Conservation (phyloP, 2,113 vertebrate genomes). For the Danionella cerebrum region DNA sequence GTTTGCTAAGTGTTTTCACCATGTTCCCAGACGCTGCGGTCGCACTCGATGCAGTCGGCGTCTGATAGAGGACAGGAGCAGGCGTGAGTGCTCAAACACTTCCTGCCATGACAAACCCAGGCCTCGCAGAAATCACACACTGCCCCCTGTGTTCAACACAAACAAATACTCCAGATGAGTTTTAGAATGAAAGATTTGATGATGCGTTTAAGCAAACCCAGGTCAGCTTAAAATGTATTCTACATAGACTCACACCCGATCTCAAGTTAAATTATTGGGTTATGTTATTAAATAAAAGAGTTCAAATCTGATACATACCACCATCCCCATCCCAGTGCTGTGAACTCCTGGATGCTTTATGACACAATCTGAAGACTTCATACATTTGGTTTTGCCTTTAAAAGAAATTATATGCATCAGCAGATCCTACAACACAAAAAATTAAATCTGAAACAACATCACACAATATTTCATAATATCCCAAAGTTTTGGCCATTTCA, state of each 20-base stretch:
- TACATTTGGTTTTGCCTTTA: slow-evolving; percentile 96
- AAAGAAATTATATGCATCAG: not conserved
- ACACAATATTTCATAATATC: not conserved
- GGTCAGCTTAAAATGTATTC: no score
- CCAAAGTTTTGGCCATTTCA: no score
- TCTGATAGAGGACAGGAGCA: slow-evolving; percentile 84
- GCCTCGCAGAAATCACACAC: slow-evolving; percentile 98
- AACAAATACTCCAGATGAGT: no score
- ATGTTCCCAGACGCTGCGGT: slow-evolving; percentile 92
- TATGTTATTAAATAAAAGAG: no score
- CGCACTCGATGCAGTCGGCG: slow-evolving; percentile 91
- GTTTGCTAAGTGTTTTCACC: slow-evolving; percentile 59
- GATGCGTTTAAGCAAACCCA: no score
- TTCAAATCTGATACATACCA: slow-evolving; percentile 78
- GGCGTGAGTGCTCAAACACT: slow-evolving; percentile 88
- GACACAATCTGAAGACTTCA: slow-evolving; percentile 98
- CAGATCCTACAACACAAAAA: not conserved
- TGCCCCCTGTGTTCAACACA: slow-evolving; percentile 66
- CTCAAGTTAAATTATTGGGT: no score
- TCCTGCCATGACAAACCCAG: slow-evolving; percentile 94
- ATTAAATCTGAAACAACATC: no score
- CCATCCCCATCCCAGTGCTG: slow-evolving; percentile 94
- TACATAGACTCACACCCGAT: no score
- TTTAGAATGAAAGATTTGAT: no score
- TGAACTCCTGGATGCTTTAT: slow-evolving; percentile 91